Evolutionary conservation across 2,797 vertebrate genomes (phyloP).

Genomic region (Sebastiscus albofasciatus): DNA sequence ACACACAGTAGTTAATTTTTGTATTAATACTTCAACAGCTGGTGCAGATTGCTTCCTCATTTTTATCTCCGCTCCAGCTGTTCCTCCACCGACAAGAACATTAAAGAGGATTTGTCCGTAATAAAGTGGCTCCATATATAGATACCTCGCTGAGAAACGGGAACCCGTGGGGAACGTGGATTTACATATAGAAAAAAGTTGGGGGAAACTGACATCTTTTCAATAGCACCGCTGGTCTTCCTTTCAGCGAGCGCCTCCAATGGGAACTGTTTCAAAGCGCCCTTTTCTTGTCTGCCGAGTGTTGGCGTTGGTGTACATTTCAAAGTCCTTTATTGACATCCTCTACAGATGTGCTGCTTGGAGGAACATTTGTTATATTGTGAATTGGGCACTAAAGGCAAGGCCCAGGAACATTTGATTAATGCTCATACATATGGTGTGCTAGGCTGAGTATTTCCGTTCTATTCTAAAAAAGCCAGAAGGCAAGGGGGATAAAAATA

Average conservation of each 20-base stretch:
- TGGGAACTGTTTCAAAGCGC: conserved; percentile 74
- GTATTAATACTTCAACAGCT: conserved; percentile 87
- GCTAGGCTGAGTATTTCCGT: conserved; percentile 29
- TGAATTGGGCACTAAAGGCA: conserved; percentile 68
- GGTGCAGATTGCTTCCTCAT: conserved; percentile 80
- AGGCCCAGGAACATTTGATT: conserved; percentile 73
- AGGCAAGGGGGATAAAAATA: conserved; percentile 35
- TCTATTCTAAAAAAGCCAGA: conserved; percentile 57
- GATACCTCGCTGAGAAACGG: conserved; percentile 74
- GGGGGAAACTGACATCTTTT: conserved; percentile 71
- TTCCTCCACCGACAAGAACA: conserved; percentile 82
- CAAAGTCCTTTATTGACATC: conserved; percentile 79
- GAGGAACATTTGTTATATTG: conserved; percentile 76
- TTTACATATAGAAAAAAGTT: conserved; percentile 80
- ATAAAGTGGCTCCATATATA: conserved; percentile 83
- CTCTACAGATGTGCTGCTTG: conserved; percentile 78
- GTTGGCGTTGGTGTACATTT: conserved; percentile 77
- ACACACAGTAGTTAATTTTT: conserved; percentile 87
- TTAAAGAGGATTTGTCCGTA: conserved; percentile 85
- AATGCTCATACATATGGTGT: conserved; percentile 65
- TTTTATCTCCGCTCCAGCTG: conserved; percentile 86
- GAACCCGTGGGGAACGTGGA: conserved; percentile 69
- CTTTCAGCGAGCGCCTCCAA: conserved; percentile 66
- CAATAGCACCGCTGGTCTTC: conserved; percentile 64
- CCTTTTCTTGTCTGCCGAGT: conserved; percentile 67